Conservation (phyloP, 53 echinoderm and acorn worm species). For the Stichopus horrens region DNA sequence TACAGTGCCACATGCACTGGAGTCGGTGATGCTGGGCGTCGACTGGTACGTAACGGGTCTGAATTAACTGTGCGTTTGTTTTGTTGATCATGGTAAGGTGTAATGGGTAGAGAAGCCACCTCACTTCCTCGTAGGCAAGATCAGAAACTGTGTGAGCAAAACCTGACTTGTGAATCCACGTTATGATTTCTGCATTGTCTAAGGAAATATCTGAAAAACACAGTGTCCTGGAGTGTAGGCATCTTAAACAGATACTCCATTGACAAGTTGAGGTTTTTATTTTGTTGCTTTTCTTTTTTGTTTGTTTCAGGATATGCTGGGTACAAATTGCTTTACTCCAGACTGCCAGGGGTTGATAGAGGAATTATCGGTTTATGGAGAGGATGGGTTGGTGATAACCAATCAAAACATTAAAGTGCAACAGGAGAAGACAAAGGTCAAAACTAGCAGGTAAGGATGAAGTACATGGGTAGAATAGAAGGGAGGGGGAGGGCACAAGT, state of each 20-base stretch:
- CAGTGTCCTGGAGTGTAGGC: too few relatives aligned
- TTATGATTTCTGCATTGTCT: too few relatives aligned
- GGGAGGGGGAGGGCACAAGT: not conserved
- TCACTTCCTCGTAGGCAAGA: too few relatives aligned
- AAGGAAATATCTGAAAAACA: too few relatives aligned
- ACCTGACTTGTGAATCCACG: too few relatives aligned
- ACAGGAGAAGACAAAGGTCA: constrained; percentile 21
- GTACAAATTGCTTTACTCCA: constrained; percentile 67
- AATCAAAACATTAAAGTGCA: not conserved
- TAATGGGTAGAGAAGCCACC: too few relatives aligned
- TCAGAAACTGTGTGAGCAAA: too few relatives aligned
- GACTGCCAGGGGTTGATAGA: constrained; percentile 71
- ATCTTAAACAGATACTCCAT: not conserved
- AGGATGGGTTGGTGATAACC: constrained; percentile 58
- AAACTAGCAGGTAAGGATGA: not conserved
- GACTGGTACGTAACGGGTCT: too few relatives aligned
- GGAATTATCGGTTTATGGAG: constrained; percentile 56
- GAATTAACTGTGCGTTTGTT: too few relatives aligned
- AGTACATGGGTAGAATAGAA: not conserved
- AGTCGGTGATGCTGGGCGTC: too few relatives aligned
- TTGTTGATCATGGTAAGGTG: too few relatives aligned
- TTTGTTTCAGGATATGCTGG: constrained; percentile 68
- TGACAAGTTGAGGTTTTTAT: not conserved
- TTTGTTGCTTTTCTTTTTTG: not conserved
- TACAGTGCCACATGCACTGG: too few relatives aligned